A percentile compares a stretch with the other conserved stretches of the same genome.
Evolutionary conservation across 2,888 invertebrate species (phyloP).

Genomic region (Tanaodytes sp.): DNA sequence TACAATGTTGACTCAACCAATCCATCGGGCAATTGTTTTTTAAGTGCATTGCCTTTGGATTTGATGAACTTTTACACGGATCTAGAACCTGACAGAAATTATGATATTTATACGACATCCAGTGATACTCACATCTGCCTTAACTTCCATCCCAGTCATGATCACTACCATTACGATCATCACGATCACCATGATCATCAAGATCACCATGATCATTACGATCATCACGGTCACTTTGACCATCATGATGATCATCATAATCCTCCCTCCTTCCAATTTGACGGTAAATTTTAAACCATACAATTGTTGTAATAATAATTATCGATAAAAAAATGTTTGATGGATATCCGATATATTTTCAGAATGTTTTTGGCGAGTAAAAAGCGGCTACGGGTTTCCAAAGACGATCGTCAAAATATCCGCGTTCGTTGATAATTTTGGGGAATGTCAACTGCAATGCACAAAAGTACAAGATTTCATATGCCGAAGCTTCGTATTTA

Average conservation of each 20-base stretch:
- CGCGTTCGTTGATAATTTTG: constrained; percentile 78
- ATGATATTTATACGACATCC: constrained; percentile 85
- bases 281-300: too few relatives aligned
- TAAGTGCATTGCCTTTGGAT: constrained; percentile 82
- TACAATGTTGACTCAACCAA: constrained; percentile 74
- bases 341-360: too few relatives aligned
- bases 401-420: constrained; percentile 79
- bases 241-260: too few relatives aligned
- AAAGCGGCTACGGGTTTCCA: constrained; percentile 82
- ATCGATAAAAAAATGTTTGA: too few relatives aligned
- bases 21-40: constrained; percentile 83
- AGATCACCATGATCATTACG: constrained; percentile 33
- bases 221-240: neutral
- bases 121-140: constrained; percentile 33
- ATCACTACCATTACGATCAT: constrained; percentile 56
- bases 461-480: constrained; percentile 82
- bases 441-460: constrained; percentile 87
- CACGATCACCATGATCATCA: constrained; percentile 58
- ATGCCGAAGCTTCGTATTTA: constrained; percentile 86
- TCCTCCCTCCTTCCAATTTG: too few relatives aligned
- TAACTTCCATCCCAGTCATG: constrained; percentile 32
- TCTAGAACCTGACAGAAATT: constrained; percentile 82
- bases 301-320: neutral
- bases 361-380: constrained; percentile 90
- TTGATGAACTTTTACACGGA: constrained; percentile 83